Evolutionary conservation across 2,113 vertebrate species (phyloP).

Genomic region (Malurus alboscapulatus): DNA sequence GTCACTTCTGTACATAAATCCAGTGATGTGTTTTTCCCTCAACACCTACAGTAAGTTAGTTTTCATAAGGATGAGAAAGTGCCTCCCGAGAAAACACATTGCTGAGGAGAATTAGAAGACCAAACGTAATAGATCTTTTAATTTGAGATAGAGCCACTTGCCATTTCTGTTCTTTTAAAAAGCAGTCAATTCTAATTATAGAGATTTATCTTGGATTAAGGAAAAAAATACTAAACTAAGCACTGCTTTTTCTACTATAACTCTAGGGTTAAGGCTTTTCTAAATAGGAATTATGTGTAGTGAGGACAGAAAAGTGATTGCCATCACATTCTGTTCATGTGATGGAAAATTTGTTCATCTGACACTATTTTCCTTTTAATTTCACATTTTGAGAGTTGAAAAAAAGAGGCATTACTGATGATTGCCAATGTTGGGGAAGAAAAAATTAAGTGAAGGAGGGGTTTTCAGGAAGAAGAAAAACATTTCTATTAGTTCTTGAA

Average conservation of each 20-base stretch:
- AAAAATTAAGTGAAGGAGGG: background rate
- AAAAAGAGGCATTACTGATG: background rate
- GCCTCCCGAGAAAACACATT: constrained; percentile 4
- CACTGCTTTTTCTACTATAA: background rate
- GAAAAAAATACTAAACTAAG: constrained; percentile 8
- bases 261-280: constrained; percentile 32
- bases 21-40: constrained; percentile 25
- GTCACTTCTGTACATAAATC: background rate
- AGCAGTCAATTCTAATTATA: constrained; percentile 58
- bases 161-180: constrained; percentile 59
- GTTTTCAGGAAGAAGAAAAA: background rate
- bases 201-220: constrained; percentile 58
- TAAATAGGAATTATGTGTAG: background rate
- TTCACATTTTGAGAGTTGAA: background rate
- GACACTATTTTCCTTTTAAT: background rate
- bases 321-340: background rate
- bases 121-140: constrained; percentile 52
- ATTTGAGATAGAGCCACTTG: constrained; percentile 47
- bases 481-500: background rate
- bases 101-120: constrained; percentile 51
- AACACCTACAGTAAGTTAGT: constrained; percentile 2
- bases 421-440: background rate
- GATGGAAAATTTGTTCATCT: background rate
- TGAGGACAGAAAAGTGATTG: background rate
- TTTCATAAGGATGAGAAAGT: constrained; percentile 36